Conservation (phyloP, 2,888 invertebrate species). For the Drosophila suboccidentalis region DNA sequence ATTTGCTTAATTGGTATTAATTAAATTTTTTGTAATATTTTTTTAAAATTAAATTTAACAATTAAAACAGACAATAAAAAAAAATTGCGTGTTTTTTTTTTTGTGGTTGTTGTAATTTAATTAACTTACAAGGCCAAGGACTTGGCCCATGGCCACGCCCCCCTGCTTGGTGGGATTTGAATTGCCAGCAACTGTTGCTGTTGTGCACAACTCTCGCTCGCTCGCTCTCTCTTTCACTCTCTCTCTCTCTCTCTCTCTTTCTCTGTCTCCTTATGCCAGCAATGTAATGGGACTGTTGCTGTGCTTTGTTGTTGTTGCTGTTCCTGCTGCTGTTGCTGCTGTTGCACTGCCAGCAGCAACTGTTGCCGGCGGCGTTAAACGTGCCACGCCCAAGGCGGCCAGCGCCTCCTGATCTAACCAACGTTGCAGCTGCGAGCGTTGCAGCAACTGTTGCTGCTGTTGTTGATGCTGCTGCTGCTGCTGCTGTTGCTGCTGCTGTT, state of each 20-base stretch:
- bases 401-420: slow-evolving; percentile 87
- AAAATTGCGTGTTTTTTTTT: slow-evolving; percentile 14
- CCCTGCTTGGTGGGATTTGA: slow-evolving; percentile 53
- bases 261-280: slow-evolving; percentile 54
- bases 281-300: slow-evolving; percentile 53
- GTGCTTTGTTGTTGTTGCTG: slow-evolving; percentile 11
- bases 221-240: neutral
- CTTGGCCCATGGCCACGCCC: slow-evolving; percentile 58
- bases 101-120: slow-evolving; percentile 1
- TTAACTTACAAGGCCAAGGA: slow-evolving; percentile 58
- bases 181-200: slow-evolving; percentile 31
- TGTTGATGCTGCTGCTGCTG: slow-evolving; percentile 59
- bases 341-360: slow-evolving; percentile 44
- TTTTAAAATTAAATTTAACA: slow-evolving; percentile 39
- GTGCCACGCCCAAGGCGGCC: slow-evolving; percentile 47
- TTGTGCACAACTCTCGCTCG: neutral
- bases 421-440: slow-evolving; percentile 86
- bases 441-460: slow-evolving; percentile 58
- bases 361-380: slow-evolving; percentile 32
- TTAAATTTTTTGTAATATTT: slow-evolving; percentile 14
- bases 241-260: neutral
- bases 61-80: slow-evolving; percentile 40
- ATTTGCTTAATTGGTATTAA: slow-evolving; percentile 21
- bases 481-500: slow-evolving; percentile 74
- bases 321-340: slow-evolving; percentile 14